A percentile compares a stretch with the other conserved stretches of the same genome.
These are phyloP conservation scores for Onychomys leucogaster DNA, from an alignment of 2,797 vertebrate genomes.

Conservation along the genomic window DNA sequence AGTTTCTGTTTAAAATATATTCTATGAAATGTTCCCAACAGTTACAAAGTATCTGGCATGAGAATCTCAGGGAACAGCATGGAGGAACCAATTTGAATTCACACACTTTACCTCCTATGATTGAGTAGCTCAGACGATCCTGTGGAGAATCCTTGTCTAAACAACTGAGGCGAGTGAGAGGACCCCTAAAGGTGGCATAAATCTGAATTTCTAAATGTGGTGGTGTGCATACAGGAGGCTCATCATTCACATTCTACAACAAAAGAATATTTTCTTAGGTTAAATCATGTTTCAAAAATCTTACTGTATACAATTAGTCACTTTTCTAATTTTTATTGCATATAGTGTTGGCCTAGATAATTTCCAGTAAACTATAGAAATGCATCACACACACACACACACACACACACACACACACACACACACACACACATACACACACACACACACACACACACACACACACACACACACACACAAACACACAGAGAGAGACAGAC, in stretches of 20 bases:
- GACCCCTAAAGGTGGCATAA: constrained; percentile 56
- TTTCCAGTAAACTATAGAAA: neutral
- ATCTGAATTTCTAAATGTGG: constrained; percentile 77
- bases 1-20: constrained; percentile 22
- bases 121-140: constrained; percentile 76
- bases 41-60: constrained; percentile 21
- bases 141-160: constrained; percentile 81
- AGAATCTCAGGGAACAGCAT: neutral
- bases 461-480: neutral
- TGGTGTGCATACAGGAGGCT: constrained; percentile 71
- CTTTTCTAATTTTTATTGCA: neutral
- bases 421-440: neutral
- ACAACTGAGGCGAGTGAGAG: constrained; percentile 78
- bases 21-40: neutral
- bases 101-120: constrained; percentile 71
- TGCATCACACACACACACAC: neutral
- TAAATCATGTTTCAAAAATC: neutral
- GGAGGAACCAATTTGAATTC: constrained; percentile 20
- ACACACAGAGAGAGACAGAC: neutral
- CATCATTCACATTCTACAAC: constrained; percentile 73
- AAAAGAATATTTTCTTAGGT: neutral
- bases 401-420: neutral
- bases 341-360: neutral
- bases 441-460: neutral
- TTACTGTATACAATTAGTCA: neutral